phyloP scores from a whole-genome alignment of 2,113 vertebrate genomes.

The Hypanus sabinus region DNA sequence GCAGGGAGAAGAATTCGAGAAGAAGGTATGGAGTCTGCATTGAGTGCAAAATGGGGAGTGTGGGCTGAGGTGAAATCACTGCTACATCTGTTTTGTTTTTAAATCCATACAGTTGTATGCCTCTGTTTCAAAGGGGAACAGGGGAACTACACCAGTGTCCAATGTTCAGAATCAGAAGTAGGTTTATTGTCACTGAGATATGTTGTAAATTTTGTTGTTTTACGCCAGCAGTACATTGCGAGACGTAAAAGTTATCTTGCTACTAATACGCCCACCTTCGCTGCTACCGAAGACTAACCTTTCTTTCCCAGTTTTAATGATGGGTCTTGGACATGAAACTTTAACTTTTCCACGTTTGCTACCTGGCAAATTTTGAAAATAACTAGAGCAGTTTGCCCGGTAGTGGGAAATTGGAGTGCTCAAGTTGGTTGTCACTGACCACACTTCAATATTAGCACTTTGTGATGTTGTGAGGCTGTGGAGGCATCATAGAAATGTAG shows the following conservation, averaged over 20 bases:
- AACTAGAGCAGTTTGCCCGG: too few relatives aligned
- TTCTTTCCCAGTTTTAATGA: too few relatives aligned
- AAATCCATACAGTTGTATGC: neutral
- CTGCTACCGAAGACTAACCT: too few relatives aligned
- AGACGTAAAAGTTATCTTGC: neutral
- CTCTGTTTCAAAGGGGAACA: neutral
- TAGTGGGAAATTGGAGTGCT: neutral
- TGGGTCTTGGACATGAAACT: too few relatives aligned
- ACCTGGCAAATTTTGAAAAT: too few relatives aligned
- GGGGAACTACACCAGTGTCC: too few relatives aligned
- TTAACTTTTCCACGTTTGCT: too few relatives aligned
- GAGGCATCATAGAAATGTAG: neutral
- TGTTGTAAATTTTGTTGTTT: too few relatives aligned
- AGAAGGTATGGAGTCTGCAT: slow-evolving; percentile 63
- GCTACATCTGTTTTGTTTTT: neutral
- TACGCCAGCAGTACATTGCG: too few relatives aligned
- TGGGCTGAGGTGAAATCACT: neutral
- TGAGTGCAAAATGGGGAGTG: neutral
- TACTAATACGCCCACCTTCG: neutral
- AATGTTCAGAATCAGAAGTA: too few relatives aligned
- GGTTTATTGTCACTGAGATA: too few relatives aligned
- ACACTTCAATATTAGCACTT: neutral
- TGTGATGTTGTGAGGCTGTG: too few relatives aligned
- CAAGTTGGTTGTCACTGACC: neutral
- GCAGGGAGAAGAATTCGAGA: slow-evolving; percentile 93